Evolutionary conservation across 2,797 vertebrate species (phyloP).

Genomic region (Bufotes viridis): DNA sequence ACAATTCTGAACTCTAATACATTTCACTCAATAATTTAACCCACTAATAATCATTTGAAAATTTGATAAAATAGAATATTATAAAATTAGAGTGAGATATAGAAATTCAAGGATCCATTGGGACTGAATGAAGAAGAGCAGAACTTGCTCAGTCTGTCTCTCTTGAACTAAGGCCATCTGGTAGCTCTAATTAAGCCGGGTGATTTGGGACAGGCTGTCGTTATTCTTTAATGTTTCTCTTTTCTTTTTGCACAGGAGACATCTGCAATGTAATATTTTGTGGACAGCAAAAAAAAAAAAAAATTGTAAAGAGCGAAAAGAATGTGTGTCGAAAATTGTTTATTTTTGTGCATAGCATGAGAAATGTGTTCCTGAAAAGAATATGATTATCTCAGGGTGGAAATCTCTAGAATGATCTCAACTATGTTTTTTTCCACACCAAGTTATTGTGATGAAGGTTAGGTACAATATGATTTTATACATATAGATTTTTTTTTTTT

Average conservation of each 20-base stretch:
- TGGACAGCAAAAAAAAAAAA: not conserved
- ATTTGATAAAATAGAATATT: not conserved
- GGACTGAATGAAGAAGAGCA: slow-evolving; percentile 60
- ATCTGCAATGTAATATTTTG: slow-evolving; percentile 54
- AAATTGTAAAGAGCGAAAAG: not conserved
- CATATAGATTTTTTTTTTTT: no score
- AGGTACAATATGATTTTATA: no score
- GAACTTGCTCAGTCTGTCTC: slow-evolving; percentile 61
- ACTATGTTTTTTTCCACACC: not conserved
- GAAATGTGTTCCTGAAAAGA: not conserved
- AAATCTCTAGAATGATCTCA: not conserved
- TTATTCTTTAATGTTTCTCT: slow-evolving; percentile 62
- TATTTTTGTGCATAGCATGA: not conserved
- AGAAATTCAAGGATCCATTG: slow-evolving; percentile 49
- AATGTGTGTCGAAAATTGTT: slow-evolving; percentile 6
- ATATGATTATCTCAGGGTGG: not conserved
- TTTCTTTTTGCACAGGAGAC: slow-evolving; percentile 55
- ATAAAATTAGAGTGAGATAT: slow-evolving; percentile 44
- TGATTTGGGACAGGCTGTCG: slow-evolving; percentile 59
- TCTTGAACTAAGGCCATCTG: slow-evolving; percentile 61
- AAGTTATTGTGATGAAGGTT: no score
- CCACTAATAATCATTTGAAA: not conserved
- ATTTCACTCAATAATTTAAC: slow-evolving; percentile 5
- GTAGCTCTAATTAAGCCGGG: slow-evolving; percentile 60
- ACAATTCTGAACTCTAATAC: not conserved